Percentiles rank a stretch among this genome's conserved stretches.
These are phyloP conservation scores for Eristalis arbustorum DNA, from an alignment of 2,888 invertebrate species.

Conservation along the genomic window DNA sequence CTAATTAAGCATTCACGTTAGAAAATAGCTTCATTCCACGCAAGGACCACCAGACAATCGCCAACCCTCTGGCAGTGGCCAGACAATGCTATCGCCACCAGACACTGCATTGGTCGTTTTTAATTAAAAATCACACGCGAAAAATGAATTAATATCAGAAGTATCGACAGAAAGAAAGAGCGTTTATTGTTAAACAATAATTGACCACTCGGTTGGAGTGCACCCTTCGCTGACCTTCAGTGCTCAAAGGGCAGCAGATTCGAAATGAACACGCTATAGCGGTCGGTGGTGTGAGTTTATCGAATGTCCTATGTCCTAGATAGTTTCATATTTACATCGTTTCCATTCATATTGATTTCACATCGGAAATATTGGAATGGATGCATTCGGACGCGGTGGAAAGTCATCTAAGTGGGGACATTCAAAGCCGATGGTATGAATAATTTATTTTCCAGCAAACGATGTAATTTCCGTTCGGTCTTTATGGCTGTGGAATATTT, in stretches of 20 bases:
- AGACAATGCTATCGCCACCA: not conserved
- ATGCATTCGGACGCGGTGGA: not conserved
- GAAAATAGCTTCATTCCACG: not conserved
- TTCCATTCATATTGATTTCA: not conserved
- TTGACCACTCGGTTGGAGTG: slow-evolving; percentile 11
- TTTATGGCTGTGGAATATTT: not conserved
- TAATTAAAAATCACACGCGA: slow-evolving; percentile 44
- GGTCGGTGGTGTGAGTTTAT: not conserved
- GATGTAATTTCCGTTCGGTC: not conserved
- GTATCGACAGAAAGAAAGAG: slow-evolving; percentile 1
- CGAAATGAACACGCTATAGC: not conserved
- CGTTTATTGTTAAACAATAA: slow-evolving; percentile 28
- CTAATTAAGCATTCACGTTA: not conserved
- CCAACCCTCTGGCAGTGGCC: not conserved
- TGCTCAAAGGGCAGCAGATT: slow-evolving; percentile 2
- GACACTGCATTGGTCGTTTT: slow-evolving; percentile 4
- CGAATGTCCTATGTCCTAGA: not conserved
- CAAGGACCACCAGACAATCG: not conserved
- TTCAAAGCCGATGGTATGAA: not conserved
- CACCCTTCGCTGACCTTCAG: slow-evolving; percentile 12
- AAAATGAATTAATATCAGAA: slow-evolving; percentile 21
- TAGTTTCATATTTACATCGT: not conserved
- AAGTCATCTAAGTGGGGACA: not conserved
- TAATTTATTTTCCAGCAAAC: slow-evolving; percentile 10
- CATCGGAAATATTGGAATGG: not conserved